A percentile compares a stretch with the other conserved stretches of the same genome.
These are phyloP conservation scores for Chaitophorus viminalis DNA, from an alignment of 2,888 invertebrate species.

Conservation along the genomic window DNA sequence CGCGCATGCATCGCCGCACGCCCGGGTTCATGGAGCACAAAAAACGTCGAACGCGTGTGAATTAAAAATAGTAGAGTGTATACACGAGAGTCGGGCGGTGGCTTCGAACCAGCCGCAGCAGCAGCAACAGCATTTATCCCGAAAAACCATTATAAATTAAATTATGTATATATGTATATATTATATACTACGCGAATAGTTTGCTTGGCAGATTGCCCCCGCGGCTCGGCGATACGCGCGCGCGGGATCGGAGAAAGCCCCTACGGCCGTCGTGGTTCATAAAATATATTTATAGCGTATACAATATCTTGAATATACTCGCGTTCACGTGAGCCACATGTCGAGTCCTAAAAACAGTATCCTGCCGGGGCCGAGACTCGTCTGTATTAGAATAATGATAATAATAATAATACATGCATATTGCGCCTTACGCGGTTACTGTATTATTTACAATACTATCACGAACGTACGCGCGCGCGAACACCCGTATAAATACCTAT, in stretches of 20 bases:
- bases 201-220: slow-evolving; percentile 43
- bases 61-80: background rate
- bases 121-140: background rate
- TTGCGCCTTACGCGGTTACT: too few relatives aligned
- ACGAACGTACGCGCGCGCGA: too few relatives aligned
- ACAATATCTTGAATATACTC: slow-evolving; percentile 24
- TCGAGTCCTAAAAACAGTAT: slow-evolving; percentile 42
- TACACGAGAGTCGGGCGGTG: background rate
- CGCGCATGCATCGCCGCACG: background rate
- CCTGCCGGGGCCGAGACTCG: background rate
- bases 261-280: background rate
- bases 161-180: too few relatives aligned
- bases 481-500: too few relatives aligned
- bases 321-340: slow-evolving; percentile 36
- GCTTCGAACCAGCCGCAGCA: background rate
- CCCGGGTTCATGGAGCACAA: too few relatives aligned
- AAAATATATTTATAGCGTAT: slow-evolving; percentile 33
- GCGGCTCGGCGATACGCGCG: background rate
- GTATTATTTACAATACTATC: too few relatives aligned
- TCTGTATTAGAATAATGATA: background rate
- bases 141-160: slow-evolving; percentile 34
- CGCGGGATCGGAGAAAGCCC: slow-evolving; percentile 31
- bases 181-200: background rate
- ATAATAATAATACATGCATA: too few relatives aligned
- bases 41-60: background rate